These are phyloP conservation scores for Watsonalla cultraria DNA, from an alignment of 2,888 invertebrate genomes.

Conservation along the genomic window DNA sequence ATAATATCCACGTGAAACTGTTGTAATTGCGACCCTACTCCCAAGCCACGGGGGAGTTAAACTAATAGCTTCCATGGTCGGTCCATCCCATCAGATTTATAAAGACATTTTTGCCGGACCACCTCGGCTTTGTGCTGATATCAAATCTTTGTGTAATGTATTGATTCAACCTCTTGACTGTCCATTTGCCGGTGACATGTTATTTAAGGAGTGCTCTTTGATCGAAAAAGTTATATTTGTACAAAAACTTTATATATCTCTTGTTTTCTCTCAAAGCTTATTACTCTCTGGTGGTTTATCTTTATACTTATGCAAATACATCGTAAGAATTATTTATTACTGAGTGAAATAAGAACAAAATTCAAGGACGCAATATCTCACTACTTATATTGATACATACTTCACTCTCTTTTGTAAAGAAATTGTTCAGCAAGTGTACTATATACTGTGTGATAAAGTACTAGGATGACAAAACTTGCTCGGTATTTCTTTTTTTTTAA, in stretches of 20 bases:
- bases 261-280: too few species aligned
- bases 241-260: conserved; percentile 4
- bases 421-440: too few species aligned
- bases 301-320: too few species aligned
- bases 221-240: conserved; percentile 19
- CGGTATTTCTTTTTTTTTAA: too few species aligned
- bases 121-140: conserved; percentile 39
- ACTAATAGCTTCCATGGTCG: conserved; percentile 53
- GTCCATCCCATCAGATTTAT: conserved; percentile 27
- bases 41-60: conserved; percentile 40
- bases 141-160: conserved; percentile 31
- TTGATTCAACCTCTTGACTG: conserved; percentile 27
- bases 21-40: conserved; percentile 15
- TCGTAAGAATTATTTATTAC: too few species aligned
- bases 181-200: conserved; percentile 58
- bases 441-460: too few species aligned
- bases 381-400: too few species aligned
- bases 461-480: too few species aligned
- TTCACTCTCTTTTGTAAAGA: too few species aligned
- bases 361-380: too few species aligned
- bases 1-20: not conserved
- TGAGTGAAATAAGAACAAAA: too few species aligned
- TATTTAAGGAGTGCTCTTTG: conserved; percentile 27
- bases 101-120: conserved; percentile 31
- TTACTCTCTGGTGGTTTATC: too few species aligned